Evolutionary conservation across 2,888 invertebrate species (phyloP).

Genomic region (Aphidoletes aphidimyza): DNA sequence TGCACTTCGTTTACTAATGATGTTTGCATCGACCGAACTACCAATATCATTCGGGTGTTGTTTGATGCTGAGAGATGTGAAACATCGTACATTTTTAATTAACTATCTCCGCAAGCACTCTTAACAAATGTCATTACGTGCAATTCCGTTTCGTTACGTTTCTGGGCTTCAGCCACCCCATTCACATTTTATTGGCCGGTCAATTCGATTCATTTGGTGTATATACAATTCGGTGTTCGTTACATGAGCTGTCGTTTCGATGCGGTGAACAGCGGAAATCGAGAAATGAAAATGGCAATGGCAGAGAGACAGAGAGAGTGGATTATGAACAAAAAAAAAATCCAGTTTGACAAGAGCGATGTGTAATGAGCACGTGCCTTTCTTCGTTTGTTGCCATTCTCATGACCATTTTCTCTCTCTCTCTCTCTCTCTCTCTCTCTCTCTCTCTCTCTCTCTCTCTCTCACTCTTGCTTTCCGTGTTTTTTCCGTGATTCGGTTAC

Average conservation of each 20-base stretch:
- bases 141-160: constrained; percentile 20
- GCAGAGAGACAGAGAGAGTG: neutral
- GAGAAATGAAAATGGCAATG: neutral
- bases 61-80: neutral
- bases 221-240: neutral
- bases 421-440: neutral
- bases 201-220: neutral
- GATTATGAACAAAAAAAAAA: neutral
- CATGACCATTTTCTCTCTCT: neutral
- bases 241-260: constrained; percentile 1
- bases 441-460: neutral
- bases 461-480: neutral
- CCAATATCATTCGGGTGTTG: neutral
- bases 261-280: neutral
- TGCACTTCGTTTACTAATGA: constrained; percentile 36
- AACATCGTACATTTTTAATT: constrained; percentile 49
- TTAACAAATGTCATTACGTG: constrained; percentile 44
- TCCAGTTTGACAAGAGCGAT: neutral
- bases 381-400: neutral
- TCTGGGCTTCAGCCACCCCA: neutral
- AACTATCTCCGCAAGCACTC: constrained; percentile 1
- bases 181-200: constrained; percentile 14
- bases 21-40: neutral
- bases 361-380: constrained; percentile 43
- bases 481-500: constrained; percentile 8